A percentile compares a stretch with the other conserved stretches of the same genome.
Conservation (phyloP, 2,888 invertebrate species). For the Polyommatus iphigenia region DNA sequence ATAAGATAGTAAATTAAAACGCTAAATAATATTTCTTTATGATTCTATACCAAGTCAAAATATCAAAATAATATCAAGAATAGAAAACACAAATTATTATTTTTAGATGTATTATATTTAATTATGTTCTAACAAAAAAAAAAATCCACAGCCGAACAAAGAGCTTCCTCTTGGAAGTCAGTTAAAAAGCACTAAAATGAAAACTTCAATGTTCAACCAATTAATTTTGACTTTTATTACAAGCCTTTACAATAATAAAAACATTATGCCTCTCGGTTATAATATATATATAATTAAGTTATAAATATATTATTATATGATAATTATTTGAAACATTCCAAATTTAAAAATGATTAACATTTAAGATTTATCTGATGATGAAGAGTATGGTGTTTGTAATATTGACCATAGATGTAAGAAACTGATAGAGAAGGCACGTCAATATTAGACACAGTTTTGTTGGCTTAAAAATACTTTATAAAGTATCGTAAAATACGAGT, state of each 20-base stretch:
- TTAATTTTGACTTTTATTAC: neutral
- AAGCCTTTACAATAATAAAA: neutral
- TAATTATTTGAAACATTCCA: conserved; percentile 24
- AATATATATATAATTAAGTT: neutral
- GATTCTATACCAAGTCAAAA: too few relatives aligned
- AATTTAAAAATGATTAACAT: conserved; percentile 34
- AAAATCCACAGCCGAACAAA: too few relatives aligned
- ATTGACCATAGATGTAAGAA: neutral
- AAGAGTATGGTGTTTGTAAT: conserved; percentile 4
- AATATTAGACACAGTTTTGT: neutral
- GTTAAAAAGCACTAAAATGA: neutral
- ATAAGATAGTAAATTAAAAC: too few relatives aligned
- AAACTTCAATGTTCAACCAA: neutral
- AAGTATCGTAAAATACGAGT: too few relatives aligned
- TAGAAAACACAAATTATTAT: too few relatives aligned
- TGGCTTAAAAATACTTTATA: too few relatives aligned
- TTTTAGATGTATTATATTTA: too few relatives aligned
- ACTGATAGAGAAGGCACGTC: neutral
- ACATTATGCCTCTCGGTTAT: neutral
- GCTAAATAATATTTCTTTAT: too few relatives aligned
- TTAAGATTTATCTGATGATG: conserved; percentile 34
- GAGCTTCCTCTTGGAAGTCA: neutral
- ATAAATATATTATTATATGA: conserved; percentile 23
- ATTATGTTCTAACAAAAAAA: too few relatives aligned
- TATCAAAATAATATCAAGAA: too few relatives aligned